A percentile compares a stretch with the other conserved stretches of the same genome.
These are phyloP conservation scores for Rhodinocichla rosea DNA, from an alignment of 2,113 vertebrate genomes.

Conservation along the genomic window DNA sequence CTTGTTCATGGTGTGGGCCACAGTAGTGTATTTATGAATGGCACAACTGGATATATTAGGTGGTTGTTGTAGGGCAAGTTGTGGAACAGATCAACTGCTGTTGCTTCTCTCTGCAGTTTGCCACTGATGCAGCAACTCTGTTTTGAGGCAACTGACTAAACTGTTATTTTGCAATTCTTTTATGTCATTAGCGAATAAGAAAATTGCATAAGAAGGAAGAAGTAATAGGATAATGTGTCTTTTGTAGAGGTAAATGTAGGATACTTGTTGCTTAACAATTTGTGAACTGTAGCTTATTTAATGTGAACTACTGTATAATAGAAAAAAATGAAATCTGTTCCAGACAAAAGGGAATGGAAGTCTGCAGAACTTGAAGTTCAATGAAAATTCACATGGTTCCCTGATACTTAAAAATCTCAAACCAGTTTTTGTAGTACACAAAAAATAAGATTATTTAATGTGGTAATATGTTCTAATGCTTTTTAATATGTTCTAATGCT, in stretches of 20 bases:
- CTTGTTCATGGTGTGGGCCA: not conserved
- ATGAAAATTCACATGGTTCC: not conserved
- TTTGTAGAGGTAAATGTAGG: not conserved
- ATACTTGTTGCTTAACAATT: not conserved
- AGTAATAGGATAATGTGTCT: not conserved
- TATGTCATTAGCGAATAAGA: accelerated
- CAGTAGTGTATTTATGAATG: accelerated
- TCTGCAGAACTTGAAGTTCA: not conserved
- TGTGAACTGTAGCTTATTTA: not conserved
- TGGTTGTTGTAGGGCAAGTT: not conserved
- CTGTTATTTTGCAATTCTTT: not conserved
- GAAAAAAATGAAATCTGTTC: not conserved
- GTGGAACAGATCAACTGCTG: not conserved
- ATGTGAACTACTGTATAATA: not conserved
- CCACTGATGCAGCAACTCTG: not conserved
- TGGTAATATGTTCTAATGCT: not conserved
- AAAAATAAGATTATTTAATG: not conserved
- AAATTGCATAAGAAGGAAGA: not conserved
- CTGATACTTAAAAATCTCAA: not conserved
- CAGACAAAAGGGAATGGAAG: not conserved
- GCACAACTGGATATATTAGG: not conserved
- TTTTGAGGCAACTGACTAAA: not conserved
- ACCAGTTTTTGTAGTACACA: not conserved
- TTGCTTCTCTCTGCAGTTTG: not conserved
- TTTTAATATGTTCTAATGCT: not conserved